Evolutionary conservation across 2,888 invertebrate species (phyloP).

Genomic region (Lagria hirta): DNA sequence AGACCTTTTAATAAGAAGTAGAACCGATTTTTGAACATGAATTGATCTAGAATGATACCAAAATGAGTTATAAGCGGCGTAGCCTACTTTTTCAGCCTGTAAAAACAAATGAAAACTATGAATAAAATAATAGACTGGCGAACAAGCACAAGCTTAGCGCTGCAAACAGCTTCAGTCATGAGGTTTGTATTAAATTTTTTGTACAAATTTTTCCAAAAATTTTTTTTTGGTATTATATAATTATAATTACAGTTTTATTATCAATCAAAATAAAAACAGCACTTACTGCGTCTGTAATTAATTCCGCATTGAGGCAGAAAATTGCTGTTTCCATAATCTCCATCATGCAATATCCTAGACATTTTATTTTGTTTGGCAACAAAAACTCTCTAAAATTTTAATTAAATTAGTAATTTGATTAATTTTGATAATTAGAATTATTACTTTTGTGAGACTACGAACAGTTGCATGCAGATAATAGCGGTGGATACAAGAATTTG

Average conservation of each 20-base stretch:
- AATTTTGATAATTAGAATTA: no score
- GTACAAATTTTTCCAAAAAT: conserved; percentile 1
- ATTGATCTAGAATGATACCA: conserved; percentile 5
- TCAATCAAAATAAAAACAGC: no score
- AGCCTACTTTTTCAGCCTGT: conserved; percentile 8
- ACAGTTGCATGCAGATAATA: conserved; percentile 13
- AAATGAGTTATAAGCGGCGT: conserved; percentile 8
- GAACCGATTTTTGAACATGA: conserved; percentile 4
- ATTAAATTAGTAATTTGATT: no score
- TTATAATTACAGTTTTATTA: no score
- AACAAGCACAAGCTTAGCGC: not conserved
- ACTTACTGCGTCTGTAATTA: conserved; percentile 8
- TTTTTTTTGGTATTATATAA: no score
- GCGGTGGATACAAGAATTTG: conserved; percentile 11
- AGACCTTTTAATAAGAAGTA: conserved; percentile 2
- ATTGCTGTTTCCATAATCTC: conserved; percentile 8
- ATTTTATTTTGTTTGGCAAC: conserved; percentile 8
- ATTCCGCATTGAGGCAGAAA: conserved; percentile 10
- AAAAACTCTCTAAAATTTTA: conserved; percentile 12
- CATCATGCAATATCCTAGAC: conserved; percentile 9
- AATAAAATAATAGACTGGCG: not conserved
- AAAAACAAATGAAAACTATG: not conserved
- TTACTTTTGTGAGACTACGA: conserved; percentile 11
- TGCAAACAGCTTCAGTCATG: no score
- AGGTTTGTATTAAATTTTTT: no score